These are phyloP conservation scores for Drosophila lini DNA, from an alignment of 1,140 invertebrate genomes.

Conservation along the genomic window DNA sequence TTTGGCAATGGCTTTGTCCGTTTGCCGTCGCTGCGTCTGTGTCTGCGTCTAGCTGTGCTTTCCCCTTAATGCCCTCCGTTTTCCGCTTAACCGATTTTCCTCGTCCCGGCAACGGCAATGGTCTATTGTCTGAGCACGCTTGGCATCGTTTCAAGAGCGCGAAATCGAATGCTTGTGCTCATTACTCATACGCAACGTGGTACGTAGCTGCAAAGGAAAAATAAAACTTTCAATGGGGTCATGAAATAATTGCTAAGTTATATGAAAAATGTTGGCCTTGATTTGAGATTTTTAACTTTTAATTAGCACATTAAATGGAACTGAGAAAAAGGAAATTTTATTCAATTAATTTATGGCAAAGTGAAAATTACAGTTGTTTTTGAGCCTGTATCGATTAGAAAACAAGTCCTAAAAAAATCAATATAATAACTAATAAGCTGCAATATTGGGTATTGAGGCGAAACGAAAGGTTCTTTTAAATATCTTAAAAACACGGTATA, in stretches of 20 bases:
- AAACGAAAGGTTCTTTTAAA: no score
- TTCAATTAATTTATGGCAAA: not conserved
- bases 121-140: conserved; percentile 52
- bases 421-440: no score
- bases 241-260: conserved; percentile 8
- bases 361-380: not conserved
- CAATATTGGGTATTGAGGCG: no score
- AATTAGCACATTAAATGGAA: not conserved
- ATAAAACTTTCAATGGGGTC: conserved; percentile 14
- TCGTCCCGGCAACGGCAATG: conserved; percentile 1
- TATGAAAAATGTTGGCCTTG: not conserved
- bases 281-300: not conserved
- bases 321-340: not conserved
- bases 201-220: conserved; percentile 33
- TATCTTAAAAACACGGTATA: no score
- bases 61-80: not conserved
- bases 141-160: conserved; percentile 41
- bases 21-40: conserved; percentile 32
- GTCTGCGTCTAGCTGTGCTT: conserved; percentile 28
- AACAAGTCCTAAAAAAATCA: no score
- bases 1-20: conserved; percentile 58
- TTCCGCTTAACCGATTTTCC: conserved; percentile 5
- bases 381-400: no score
- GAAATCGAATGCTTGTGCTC: conserved; percentile 46
- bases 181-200: conserved; percentile 79